Base-by-base conservation (phyloP, 2,888 invertebrate species). In the Tipula vernalis region DNA sequence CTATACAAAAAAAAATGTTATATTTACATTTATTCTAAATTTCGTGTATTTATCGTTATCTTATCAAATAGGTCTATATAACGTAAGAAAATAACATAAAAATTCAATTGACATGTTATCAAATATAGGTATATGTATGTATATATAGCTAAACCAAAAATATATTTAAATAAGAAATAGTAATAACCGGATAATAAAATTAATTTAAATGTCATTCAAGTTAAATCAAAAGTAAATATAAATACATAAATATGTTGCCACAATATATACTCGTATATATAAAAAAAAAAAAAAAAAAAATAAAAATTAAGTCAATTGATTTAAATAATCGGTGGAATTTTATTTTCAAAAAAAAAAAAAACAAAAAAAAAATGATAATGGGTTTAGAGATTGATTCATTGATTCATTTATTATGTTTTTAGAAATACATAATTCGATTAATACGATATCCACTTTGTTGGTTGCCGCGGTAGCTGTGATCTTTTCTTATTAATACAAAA, bases 51-150 rank as follows among this genome's bases (percentile, higher is more conserved):
- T 71, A 10, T 71, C 71, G 71, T 71, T 71, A 71, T 71, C 71
- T 71, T 71, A 71, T 71, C 71, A 51, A 51, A 71, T 71, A 28
- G 71, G 71, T 71, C 71, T 71, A 71, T 71, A 71, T 28, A 71
- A 71, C 28, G 6, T 39, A 51, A 71, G 28, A 71, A 71, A 71
- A 28, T 18, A 71, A 71, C 71, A 71, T 71, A 71, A 10, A 71
- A 71, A 71, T 71, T 71, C 71, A 71, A 71, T 71, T 71, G 71
- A 71, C 71, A 71, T 71, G 71, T 71, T 71, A 71, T 71, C 71
- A 71, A 71, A 71, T 71, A n/a, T 18, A 39, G 28, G 28, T 28
- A 28, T 28, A 28, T 28, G 28, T 28, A 28, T 28, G 28, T 28
- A 57, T 57, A 71, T 5, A 71, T 28, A 71, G 10, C n/a, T n/a